Evolutionary conservation across 1,140 invertebrate genomes (phyloP).

Genomic region (Stegodyphus mimosarum): DNA sequence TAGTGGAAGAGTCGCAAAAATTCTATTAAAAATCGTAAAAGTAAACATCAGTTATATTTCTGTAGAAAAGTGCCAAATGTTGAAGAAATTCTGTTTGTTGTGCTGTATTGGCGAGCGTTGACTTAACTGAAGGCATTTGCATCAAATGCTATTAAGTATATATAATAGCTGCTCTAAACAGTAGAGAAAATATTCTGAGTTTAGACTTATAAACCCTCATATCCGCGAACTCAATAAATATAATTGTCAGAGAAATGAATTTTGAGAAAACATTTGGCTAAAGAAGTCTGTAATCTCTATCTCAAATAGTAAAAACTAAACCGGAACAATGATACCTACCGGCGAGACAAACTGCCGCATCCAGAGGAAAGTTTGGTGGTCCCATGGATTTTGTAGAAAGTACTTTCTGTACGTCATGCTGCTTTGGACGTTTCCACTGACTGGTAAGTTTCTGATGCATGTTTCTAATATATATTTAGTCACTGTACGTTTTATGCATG

Average conservation of each 20-base stretch:
- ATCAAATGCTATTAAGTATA: constrained; percentile 15
- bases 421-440: constrained; percentile 39
- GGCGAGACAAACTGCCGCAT: not conserved
- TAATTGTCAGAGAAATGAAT: no score
- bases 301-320: not conserved
- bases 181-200: no score
- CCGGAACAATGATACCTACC: not conserved
- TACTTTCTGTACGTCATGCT: not conserved
- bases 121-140: constrained; percentile 4
- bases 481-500: no score
- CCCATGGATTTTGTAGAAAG: constrained; percentile 44
- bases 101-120: not conserved
- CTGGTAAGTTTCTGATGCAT: constrained; percentile 7
- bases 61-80: not conserved
- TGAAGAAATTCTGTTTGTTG: not conserved
- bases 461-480: no score
- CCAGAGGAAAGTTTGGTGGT: constrained; percentile 2
- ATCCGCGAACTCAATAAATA: no score
- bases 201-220: no score
- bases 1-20: not conserved
- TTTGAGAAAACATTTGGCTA: no score
- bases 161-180: not conserved
- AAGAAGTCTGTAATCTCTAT: not conserved
- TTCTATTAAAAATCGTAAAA: not conserved
- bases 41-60: not conserved